These are phyloP conservation scores for Sparus aurata DNA, from an alignment of 2,797 vertebrate genomes.

Conservation along the genomic window DNA sequence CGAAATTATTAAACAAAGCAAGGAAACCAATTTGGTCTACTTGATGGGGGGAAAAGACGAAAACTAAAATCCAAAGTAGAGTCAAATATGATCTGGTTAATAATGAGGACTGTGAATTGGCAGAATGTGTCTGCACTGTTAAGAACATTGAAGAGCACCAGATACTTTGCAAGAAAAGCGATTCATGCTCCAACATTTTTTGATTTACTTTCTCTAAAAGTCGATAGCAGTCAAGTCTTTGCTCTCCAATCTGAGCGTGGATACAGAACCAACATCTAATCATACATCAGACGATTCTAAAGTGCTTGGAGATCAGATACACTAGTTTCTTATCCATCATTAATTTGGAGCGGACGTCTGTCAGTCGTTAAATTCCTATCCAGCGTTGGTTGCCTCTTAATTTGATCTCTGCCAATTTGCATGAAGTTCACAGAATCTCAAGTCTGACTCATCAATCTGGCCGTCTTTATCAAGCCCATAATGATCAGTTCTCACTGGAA, in stretches of 20 bases:
- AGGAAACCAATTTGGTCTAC: slow-evolving; percentile 13
- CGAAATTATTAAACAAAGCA: slow-evolving; percentile 23
- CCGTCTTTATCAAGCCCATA: background rate
- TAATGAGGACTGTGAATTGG: slow-evolving; percentile 33
- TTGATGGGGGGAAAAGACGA: background rate
- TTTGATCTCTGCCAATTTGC: background rate
- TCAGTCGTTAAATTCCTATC: background rate
- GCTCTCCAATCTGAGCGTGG: slow-evolving; percentile 2
- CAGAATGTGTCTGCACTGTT: slow-evolving; percentile 17
- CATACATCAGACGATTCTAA: background rate
- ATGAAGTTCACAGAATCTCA: background rate
- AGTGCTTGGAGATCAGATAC: background rate
- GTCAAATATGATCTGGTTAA: slow-evolving; percentile 26
- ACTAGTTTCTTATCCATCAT: background rate
- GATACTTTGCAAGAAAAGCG: slow-evolving; percentile 5
- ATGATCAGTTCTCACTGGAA: background rate
- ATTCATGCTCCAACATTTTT: slow-evolving; percentile 3
- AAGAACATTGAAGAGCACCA: slow-evolving; percentile 13
- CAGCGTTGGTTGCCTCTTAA: background rate
- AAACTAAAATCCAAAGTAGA: slow-evolving; percentile 7
- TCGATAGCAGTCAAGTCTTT: background rate
- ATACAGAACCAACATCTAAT: slow-evolving; percentile 1
- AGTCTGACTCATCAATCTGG: background rate
- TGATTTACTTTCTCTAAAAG: slow-evolving; percentile 13
- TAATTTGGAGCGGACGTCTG: background rate